Evolutionary conservation across 2,888 invertebrate genomes (phyloP).

Genomic region (Hoplodrina ambigua): DNA sequence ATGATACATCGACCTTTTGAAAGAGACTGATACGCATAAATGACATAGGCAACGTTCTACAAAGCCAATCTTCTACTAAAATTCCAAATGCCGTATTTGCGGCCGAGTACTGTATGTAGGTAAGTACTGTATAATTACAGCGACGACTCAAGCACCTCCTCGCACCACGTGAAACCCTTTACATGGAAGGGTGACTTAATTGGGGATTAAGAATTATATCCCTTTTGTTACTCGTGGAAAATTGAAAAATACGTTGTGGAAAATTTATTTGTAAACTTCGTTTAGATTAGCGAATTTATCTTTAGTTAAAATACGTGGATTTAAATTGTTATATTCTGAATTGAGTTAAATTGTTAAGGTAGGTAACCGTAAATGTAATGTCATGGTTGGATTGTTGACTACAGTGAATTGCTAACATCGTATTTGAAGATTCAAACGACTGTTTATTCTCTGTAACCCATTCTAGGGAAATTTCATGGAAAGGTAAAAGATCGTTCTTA

Average conservation of each 20-base stretch:
- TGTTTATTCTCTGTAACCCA: neutral
- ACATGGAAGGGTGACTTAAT: conserved; percentile 48
- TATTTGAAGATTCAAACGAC: too few relatives aligned
- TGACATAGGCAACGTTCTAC: too few relatives aligned
- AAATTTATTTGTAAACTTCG: conserved; percentile 1
- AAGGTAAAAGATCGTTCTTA: neutral
- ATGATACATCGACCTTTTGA: too few relatives aligned
- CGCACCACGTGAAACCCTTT: conserved; percentile 44
- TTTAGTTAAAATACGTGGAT: neutral
- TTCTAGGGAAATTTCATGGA: neutral
- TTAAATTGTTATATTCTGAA: neutral
- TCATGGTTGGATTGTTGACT: too few relatives aligned
- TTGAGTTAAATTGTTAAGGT: too few relatives aligned
- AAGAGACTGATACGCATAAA: too few relatives aligned
- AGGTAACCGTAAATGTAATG: too few relatives aligned
- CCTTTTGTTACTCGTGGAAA: conserved; percentile 33
- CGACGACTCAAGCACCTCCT: neutral
- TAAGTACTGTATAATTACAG: conserved; percentile 32
- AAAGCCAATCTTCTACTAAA: neutral
- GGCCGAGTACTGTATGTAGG: neutral
- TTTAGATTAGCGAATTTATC: neutral
- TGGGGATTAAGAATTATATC: conserved; percentile 49
- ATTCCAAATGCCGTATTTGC: neutral
- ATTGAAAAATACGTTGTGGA: conserved; percentile 18
- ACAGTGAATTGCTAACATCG: too few relatives aligned